Conservation (phyloP, 1,140 invertebrate genomes). For the Drosophila erecta region DNA sequence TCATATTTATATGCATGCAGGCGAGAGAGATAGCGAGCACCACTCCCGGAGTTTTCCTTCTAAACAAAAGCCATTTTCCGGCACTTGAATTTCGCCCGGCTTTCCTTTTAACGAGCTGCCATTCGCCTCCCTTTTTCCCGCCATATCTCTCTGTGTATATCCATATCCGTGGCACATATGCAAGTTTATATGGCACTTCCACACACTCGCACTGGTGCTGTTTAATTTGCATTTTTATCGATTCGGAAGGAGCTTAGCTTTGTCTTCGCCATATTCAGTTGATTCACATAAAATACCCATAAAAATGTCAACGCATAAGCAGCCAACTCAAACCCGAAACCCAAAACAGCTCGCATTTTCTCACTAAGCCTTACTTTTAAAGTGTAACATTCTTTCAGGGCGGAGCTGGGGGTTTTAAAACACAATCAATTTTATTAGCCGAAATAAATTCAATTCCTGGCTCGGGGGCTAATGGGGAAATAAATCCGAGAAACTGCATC, state of each 20-base stretch:
- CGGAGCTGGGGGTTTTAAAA: conserved; percentile 46
- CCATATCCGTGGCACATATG: conserved; percentile 45
- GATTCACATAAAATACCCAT: conserved; percentile 71
- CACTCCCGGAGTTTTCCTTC: conserved; percentile 25
- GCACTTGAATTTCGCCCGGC: conserved; percentile 61
- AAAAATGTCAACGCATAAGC: conserved; percentile 78
- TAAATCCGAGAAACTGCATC: not conserved
- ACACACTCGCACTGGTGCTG: conserved; percentile 35
- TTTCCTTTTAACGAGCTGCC: conserved; percentile 62
- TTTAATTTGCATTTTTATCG: conserved; percentile 83
- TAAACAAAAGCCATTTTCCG: conserved; percentile 78
- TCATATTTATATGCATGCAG: conserved; percentile 49
- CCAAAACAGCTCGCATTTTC: conserved; percentile 33
- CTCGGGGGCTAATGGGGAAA: conserved; percentile 4
- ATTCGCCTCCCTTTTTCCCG: conserved; percentile 1
- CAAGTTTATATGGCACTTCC: conserved; percentile 38
- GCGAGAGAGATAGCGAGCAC: not conserved
- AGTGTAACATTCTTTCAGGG: conserved; percentile 54
- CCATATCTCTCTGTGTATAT: conserved; percentile 28
- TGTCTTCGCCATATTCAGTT: conserved; percentile 65
- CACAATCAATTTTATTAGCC: conserved; percentile 66
- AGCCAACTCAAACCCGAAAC: conserved; percentile 25
- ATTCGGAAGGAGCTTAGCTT: conserved; percentile 73
- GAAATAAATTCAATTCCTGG: conserved; percentile 40
- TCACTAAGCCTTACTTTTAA: conserved; percentile 62